Conservation (phyloP, 2,797 vertebrate genomes). For the Hylomyscus alleni region DNA sequence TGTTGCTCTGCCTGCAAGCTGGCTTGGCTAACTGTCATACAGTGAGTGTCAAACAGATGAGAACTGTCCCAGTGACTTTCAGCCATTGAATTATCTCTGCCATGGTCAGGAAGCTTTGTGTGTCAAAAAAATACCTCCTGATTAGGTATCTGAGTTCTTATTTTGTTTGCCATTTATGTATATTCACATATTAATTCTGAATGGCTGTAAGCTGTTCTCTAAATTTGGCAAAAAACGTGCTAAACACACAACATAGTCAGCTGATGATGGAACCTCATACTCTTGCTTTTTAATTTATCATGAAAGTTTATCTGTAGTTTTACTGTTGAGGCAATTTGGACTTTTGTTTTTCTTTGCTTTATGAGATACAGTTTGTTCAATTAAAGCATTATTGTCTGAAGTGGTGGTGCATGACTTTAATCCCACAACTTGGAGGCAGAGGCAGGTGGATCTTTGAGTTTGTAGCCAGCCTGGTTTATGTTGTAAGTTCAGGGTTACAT, state of each 20-base stretch:
- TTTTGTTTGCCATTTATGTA: conserved; percentile 3
- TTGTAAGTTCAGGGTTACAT: not conserved
- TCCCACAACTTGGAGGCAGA: not conserved
- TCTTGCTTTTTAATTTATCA: conserved; percentile 45
- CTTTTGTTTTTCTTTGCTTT: conserved; percentile 59
- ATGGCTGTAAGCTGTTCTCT: conserved; percentile 19
- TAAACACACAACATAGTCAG: conserved; percentile 1
- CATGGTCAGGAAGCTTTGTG: conserved; percentile 45
- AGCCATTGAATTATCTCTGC: conserved; percentile 10
- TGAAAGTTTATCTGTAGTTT: conserved; percentile 11
- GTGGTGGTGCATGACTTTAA: not conserved
- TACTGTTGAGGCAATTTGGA: conserved; percentile 14
- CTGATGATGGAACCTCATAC: too few species aligned
- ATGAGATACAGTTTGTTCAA: not conserved
- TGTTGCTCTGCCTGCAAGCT: not conserved
- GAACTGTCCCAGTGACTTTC: not conserved
- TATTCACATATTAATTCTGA: conserved; percentile 8
- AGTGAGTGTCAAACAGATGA: not conserved
- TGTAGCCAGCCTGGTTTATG: not conserved
- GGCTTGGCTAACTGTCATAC: not conserved
- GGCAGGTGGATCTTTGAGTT: not conserved
- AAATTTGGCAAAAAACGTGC: conserved; percentile 34
- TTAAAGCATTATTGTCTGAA: conserved; percentile 15
- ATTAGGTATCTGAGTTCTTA: conserved; percentile 10
- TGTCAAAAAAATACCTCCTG: conserved; percentile 57